Conservation (phyloP, 2,888 invertebrate genomes). For the Dryococelus australis region DNA sequence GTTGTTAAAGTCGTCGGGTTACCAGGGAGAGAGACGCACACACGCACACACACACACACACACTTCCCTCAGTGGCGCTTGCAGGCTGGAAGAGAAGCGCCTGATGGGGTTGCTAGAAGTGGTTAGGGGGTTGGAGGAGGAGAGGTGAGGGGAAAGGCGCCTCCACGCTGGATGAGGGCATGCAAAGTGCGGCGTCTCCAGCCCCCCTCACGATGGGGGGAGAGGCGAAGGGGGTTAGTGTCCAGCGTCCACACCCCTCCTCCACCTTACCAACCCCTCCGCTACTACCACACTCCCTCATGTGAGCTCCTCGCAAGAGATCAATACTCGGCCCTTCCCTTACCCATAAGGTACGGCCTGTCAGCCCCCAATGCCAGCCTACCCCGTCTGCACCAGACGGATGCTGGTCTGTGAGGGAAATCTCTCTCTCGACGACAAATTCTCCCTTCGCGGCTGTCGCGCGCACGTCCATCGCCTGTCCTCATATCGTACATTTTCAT, state of each 20-base stretch:
- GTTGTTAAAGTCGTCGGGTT: too few relatives aligned
- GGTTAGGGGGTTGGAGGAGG: background rate
- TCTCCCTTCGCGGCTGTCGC: background rate
- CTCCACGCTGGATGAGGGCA: background rate
- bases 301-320: constrained; percentile 16
- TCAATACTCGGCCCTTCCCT: constrained; percentile 16
- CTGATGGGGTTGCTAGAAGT: too few relatives aligned
- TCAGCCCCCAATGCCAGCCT: background rate
- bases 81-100: too few relatives aligned
- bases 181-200: constrained; percentile 7
- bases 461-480: too few relatives aligned
- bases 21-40: too few relatives aligned
- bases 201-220: background rate
- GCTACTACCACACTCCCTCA: background rate
- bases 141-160: background rate
- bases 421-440: background rate
- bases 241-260: background rate
- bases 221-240: background rate
- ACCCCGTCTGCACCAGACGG: background rate
- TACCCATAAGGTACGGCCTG: constrained; percentile 5
- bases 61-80: too few relatives aligned
- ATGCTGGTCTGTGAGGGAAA: constrained; percentile 1
- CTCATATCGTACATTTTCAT: too few relatives aligned
- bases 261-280: background rate
- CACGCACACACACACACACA: too few relatives aligned